Base-by-base conservation (phyloP, 2,113 vertebrate species). In the Heloderma charlesbogerti region DNA sequence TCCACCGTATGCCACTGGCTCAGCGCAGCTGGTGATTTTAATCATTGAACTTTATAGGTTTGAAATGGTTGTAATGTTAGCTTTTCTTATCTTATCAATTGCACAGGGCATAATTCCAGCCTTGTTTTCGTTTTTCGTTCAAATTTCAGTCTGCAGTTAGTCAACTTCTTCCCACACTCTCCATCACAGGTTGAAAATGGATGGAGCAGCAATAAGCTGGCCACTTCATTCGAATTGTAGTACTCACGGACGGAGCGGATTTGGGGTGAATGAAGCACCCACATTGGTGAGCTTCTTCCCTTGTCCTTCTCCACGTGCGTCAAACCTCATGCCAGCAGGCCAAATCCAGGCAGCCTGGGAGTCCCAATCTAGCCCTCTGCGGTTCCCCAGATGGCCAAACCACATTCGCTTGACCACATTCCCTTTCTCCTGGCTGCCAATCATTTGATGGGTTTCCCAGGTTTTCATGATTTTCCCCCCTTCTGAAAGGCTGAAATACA, bases 51-150 rank as follows among this genome's bases (percentile, higher is more conserved):
- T 89, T 57, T 82, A 71, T 81, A 89, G 88, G 60, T 25, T 29
- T 89, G 88, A 89, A 40, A 82, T 80, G 16, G 45, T 51, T 71
- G 67, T 54, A 82, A 82, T 40, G 67, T 82, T 82, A 82, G 66
- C n/a, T 69, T 81, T 89, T 37, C 78, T 82, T 89, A 82, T 89
- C 79, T 89, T 37, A 89, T 67, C 79, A 66, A 20, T 40, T 27
- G 7, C 31, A 27, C 29, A 63, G 78, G 79, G n/a, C n/a, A 63
- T 82, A 72, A 82, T 82, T 82, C 66, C 78, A 89, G 48, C n/a
- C 66, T 31, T 89, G 66, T 89, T 89, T 82, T 89, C 48, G 37
- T 82, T 89, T 89, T 82, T 82, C 82, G 88, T 89, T 89, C 79
- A 82, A 69, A 72, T 82, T 89, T 89, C 79, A 82, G 25, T 25